Conservation (phyloP, 2,113 vertebrate genomes). For the Malurus melanocephalus region DNA sequence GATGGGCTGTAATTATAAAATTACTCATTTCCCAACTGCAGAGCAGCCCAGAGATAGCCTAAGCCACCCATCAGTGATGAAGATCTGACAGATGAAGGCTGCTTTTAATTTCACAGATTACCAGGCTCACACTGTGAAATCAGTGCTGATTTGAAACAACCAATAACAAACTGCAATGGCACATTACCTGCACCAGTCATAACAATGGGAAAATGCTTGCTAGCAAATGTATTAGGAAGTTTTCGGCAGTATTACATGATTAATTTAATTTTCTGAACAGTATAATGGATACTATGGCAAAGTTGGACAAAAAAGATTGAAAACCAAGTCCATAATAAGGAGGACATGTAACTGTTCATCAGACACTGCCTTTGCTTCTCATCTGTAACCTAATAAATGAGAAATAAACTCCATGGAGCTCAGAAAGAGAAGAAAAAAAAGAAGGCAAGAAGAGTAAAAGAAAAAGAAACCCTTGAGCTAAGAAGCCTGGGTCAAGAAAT, state of each 20-base stretch:
- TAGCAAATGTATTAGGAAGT: neutral
- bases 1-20: neutral
- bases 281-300: neutral
- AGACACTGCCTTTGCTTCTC: neutral
- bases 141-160: neutral
- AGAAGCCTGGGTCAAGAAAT: neutral
- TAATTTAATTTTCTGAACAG: neutral
- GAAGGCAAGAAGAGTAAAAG: neutral
- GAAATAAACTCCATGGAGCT: neutral
- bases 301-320: neutral
- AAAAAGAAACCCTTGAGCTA: neutral
- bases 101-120: neutral
- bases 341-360: neutral
- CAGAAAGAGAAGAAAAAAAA: neutral
- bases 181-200: neutral
- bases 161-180: neutral
- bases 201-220: neutral
- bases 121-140: neutral
- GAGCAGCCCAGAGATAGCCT: neutral
- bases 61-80: neutral
- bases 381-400: neutral
- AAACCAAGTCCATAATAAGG: neutral
- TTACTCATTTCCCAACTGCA: neutral
- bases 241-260: neutral
- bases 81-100: neutral